Evolutionary conservation across 2,113 vertebrate species (phyloP).

Genomic region (Arvicanthis niloticus): DNA sequence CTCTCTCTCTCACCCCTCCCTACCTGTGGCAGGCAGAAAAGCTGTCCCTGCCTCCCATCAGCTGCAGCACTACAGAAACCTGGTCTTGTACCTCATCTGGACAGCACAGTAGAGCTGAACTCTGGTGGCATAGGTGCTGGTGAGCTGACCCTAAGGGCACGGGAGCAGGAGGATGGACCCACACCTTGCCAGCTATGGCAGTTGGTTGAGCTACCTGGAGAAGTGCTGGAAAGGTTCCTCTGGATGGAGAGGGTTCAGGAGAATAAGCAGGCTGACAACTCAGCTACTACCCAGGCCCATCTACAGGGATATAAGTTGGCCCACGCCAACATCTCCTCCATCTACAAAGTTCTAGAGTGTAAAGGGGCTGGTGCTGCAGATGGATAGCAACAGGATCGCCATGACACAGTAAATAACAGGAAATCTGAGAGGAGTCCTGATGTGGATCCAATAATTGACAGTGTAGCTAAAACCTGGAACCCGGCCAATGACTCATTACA

Average conservation of each 20-base stretch:
- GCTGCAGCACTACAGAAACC: background rate
- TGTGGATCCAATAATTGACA: background rate
- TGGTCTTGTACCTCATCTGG: background rate
- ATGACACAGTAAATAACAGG: background rate
- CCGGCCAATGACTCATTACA: background rate
- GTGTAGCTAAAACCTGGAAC: background rate
- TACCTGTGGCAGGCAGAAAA: background rate
- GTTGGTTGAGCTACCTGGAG: background rate
- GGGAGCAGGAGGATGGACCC: background rate
- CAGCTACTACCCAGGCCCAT: background rate
- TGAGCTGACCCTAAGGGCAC: background rate
- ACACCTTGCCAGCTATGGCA: background rate
- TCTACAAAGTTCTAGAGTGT: background rate
- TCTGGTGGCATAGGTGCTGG: background rate
- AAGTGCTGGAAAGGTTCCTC: background rate
- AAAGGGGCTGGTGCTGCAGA: background rate
- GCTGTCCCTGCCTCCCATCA: background rate
- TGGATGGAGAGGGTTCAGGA: background rate
- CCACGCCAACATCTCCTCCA: background rate
- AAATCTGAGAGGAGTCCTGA: background rate
- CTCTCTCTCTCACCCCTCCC: background rate
- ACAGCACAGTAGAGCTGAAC: background rate
- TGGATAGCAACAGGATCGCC: background rate
- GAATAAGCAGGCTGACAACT: background rate
- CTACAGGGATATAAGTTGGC: background rate